Conservation (phyloP, 2,888 invertebrate species). For the Leptogaster cylindrica region DNA sequence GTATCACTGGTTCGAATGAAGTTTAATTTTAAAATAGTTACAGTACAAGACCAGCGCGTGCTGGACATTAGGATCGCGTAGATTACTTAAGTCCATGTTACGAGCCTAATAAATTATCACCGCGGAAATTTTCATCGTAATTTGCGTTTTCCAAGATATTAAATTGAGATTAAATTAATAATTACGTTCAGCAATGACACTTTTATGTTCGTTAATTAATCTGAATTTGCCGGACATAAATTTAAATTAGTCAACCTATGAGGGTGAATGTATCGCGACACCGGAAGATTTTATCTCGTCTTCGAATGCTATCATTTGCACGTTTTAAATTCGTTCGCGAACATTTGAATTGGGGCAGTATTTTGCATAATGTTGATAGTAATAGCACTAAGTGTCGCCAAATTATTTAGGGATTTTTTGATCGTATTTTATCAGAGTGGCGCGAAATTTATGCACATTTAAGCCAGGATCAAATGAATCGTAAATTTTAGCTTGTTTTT, state of each 20-base stretch:
- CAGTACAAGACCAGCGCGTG: constrained; percentile 10
- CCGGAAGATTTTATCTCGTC: constrained; percentile 19
- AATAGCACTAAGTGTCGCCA: too few species aligned
- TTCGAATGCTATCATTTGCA: constrained; percentile 5
- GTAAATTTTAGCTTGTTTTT: too few species aligned
- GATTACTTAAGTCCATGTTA: constrained; percentile 33
- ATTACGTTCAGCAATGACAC: constrained; percentile 60
- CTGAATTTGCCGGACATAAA: constrained; percentile 50
- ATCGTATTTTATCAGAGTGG: too few species aligned
- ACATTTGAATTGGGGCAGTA: not conserved
- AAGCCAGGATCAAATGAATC: too few species aligned
- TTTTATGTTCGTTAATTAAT: constrained; percentile 61
- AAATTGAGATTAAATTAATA: constrained; percentile 62
- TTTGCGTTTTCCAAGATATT: constrained; percentile 46
- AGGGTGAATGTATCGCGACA: not conserved
- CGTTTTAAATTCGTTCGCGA: constrained; percentile 1
- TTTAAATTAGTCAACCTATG: constrained; percentile 45
- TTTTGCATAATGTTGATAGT: not conserved
- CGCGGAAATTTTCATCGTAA: constrained; percentile 43
- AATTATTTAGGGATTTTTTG: too few species aligned
- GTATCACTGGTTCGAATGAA: not conserved
- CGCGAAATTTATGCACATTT: too few species aligned
- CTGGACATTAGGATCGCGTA: constrained; percentile 30
- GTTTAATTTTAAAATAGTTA: not conserved
- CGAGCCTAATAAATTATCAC: constrained; percentile 31